phyloP scores from a whole-genome alignment of 1,140 invertebrate genomes.

The Hypsibius dujardini region DNA sequence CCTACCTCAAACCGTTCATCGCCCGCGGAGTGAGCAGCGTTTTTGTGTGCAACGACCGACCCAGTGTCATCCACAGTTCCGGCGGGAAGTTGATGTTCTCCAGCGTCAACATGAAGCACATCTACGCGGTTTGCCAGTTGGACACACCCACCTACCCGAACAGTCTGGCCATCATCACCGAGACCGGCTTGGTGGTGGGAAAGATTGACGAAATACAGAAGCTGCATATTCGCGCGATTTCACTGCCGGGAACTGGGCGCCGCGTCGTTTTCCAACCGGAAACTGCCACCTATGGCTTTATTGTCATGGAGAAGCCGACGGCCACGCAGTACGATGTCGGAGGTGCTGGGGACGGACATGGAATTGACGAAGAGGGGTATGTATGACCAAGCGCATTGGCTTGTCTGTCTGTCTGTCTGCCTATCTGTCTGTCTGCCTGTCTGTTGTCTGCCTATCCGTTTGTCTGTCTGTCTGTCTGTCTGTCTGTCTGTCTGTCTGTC shows the following conservation, averaged over 20 bases:
- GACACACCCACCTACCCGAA: conserved; percentile 85
- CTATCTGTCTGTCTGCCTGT: no score
- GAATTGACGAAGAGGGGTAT: neutral
- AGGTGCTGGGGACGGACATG: neutral
- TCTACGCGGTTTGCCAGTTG: conserved; percentile 92
- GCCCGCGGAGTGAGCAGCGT: conserved; percentile 48
- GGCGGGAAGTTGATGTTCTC: conserved; percentile 98
- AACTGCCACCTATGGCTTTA: conserved; percentile 6
- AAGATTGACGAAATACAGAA: conserved; percentile 99
- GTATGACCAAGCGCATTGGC: no score
- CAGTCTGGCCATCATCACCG: conserved; percentile 79
- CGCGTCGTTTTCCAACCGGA: neutral
- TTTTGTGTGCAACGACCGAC: conserved; percentile 93
- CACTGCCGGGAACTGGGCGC: conserved; percentile 4
- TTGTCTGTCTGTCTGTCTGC: no score
- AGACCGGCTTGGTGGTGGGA: conserved; percentile 80
- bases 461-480: no score
- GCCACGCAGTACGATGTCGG: neutral
- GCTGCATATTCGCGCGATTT: conserved; percentile 52
- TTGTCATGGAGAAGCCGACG: neutral
- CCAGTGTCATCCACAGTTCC: conserved; percentile 94
- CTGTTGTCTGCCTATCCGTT: no score
- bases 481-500: no score
- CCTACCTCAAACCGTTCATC: conserved; percentile 65
- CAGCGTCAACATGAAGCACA: conserved; percentile 94